Conservation (phyloP, 2,888 invertebrate genomes). For the Drosophila anceps region DNA sequence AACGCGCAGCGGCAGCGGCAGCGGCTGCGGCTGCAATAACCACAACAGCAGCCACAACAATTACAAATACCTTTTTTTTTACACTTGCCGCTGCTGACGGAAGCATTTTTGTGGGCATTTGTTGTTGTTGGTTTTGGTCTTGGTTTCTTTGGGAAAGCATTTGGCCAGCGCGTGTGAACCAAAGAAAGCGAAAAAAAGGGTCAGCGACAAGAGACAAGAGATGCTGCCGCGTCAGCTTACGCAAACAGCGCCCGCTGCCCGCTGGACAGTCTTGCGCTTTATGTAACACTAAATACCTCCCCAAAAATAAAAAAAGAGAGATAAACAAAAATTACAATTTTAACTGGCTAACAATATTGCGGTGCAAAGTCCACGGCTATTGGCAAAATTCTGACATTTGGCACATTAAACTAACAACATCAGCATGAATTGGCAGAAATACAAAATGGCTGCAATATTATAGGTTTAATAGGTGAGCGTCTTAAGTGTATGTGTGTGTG, state of each 20-base stretch:
- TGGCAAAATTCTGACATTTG: constrained; percentile 59
- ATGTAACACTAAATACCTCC: constrained; percentile 50
- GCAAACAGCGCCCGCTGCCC: constrained; percentile 52
- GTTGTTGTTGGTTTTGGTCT: background rate
- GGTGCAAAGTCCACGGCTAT: constrained; percentile 65
- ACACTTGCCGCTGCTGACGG: constrained; percentile 77
- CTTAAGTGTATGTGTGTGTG: background rate
- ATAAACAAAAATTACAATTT: constrained; percentile 50
- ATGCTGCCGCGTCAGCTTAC: constrained; percentile 63
- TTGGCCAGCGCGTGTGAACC: constrained; percentile 75
- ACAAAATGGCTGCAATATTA: constrained; percentile 16
- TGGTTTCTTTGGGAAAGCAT: constrained; percentile 70
- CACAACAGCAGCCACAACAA: constrained; percentile 66
- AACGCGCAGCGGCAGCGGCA: constrained; percentile 54
- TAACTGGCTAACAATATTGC: constrained; percentile 50
- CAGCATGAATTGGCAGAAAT: constrained; percentile 64
- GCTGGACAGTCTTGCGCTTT: constrained; percentile 36
- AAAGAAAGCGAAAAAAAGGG: constrained; percentile 71
- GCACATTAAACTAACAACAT: constrained; percentile 43
- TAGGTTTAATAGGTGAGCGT: background rate
- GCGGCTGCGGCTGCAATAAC: constrained; percentile 13
- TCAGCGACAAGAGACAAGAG: constrained; percentile 39
- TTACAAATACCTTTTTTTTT: constrained; percentile 74
- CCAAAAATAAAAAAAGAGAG: background rate
- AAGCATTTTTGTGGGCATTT: constrained; percentile 69